These are phyloP conservation scores for Metopia argyrocephala DNA, from an alignment of 2,888 invertebrate genomes.

Conservation along the genomic window DNA sequence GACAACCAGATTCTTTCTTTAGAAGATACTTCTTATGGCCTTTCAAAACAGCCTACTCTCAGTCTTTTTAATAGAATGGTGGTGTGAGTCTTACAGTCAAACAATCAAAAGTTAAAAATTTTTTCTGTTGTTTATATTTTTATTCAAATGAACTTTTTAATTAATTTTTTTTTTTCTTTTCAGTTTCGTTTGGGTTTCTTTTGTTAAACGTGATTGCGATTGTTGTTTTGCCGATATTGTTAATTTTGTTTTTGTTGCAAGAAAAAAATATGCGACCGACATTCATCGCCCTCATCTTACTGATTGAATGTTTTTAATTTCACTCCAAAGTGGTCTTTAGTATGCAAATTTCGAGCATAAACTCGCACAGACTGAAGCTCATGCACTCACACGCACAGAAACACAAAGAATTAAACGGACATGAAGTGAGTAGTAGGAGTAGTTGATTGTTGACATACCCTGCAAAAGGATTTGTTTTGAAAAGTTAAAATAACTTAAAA, in stretches of 20 bases:
- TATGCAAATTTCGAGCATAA: constrained; percentile 55
- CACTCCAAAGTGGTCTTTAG: constrained; percentile 58
- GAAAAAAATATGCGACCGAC: constrained; percentile 41
- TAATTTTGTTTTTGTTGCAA: constrained; percentile 35
- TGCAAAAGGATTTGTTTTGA: too few relatives aligned
- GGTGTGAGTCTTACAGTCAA: constrained; percentile 55
- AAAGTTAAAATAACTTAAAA: too few relatives aligned
- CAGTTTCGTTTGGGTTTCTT: constrained; percentile 22
- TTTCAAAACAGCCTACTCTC: background rate
- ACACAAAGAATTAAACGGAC: constrained; percentile 6
- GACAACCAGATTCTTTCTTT: too few relatives aligned
- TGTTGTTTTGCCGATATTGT: constrained; percentile 46
- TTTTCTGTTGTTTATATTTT: constrained; percentile 42
- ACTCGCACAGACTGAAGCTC: background rate
- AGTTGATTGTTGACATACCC: too few relatives aligned
- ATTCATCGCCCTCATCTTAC: constrained; percentile 35
- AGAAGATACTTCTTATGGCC: too few relatives aligned
- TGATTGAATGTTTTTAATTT: constrained; percentile 58
- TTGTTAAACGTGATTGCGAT: constrained; percentile 28
- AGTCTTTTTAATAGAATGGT: constrained; percentile 10
- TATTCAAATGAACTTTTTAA: constrained; percentile 64
- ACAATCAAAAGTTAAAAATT: constrained; percentile 59
- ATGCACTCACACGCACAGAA: background rate
- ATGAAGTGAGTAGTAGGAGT: too few relatives aligned
- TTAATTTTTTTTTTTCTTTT: constrained; percentile 59